Evolutionary conservation across 2,797 vertebrate species (phyloP).

Genomic region (Melanotaenia pygmaea): DNA sequence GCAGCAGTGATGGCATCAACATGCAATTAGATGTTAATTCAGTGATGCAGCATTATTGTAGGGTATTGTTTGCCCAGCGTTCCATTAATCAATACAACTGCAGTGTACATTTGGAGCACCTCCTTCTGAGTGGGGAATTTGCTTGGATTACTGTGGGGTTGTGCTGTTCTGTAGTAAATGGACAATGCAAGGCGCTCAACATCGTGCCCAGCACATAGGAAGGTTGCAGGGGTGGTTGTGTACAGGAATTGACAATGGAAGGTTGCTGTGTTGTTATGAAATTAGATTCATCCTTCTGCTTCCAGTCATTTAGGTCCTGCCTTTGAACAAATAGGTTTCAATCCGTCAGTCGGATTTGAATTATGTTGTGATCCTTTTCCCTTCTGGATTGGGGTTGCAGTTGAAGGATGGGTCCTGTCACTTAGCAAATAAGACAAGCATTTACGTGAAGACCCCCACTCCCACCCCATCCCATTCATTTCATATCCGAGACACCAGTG

Average conservation of each 20-base stretch:
- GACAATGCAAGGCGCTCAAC: slow-evolving; percentile 19
- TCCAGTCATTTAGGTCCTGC: slow-evolving; percentile 23
- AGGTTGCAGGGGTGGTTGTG: slow-evolving; percentile 24
- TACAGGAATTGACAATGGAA: slow-evolving; percentile 40
- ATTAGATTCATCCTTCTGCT: slow-evolving; percentile 46
- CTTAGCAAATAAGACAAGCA: slow-evolving; percentile 55
- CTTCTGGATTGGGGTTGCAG: slow-evolving; percentile 33
- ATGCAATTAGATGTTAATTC: slow-evolving; percentile 74
- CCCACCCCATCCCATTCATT: slow-evolving; percentile 14
- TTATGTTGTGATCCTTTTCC: slow-evolving; percentile 34
- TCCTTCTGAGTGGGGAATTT: slow-evolving; percentile 32
- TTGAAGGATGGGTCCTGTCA: slow-evolving; percentile 60
- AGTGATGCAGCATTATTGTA: slow-evolving; percentile 47
- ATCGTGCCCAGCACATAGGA: slow-evolving; percentile 23
- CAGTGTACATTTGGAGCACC: slow-evolving; percentile 16
- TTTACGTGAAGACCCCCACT: slow-evolving; percentile 38
- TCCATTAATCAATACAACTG: slow-evolving; percentile 22
- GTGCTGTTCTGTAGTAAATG: slow-evolving; percentile 40
- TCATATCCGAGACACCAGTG: slow-evolving; percentile 20
- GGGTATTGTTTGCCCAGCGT: slow-evolving; percentile 59
- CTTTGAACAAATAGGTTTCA: slow-evolving; percentile 55
- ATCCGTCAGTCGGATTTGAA: slow-evolving; percentile 53
- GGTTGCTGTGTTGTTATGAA: slow-evolving; percentile 42
- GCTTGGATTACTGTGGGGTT: slow-evolving; percentile 44
- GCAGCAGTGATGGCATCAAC: slow-evolving; percentile 69